Percentiles rank a stretch among this genome's conserved stretches.
Evolutionary conservation across 2,888 invertebrate species (phyloP).

Genomic region (Melipona beecheii): DNA sequence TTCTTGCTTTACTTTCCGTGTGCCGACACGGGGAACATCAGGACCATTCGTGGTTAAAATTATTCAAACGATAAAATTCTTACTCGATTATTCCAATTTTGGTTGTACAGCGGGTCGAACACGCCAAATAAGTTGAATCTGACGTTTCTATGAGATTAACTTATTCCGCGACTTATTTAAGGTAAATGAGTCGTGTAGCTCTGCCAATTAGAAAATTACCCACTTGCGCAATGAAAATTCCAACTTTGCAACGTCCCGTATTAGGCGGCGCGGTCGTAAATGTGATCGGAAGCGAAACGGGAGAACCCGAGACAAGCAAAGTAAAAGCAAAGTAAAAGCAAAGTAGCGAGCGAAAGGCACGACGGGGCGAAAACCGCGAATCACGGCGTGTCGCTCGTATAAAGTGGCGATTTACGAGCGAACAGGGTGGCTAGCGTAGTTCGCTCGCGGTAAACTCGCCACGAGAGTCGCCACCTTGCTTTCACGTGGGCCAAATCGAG

Average conservation of each 20-base stretch:
- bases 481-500: slow-evolving; percentile 79
- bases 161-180: too few species aligned
- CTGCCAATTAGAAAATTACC: neutral
- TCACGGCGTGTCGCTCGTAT: slow-evolving; percentile 72
- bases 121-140: too few species aligned
- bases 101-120: too few species aligned
- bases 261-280: neutral
- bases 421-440: slow-evolving; percentile 30
- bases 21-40: too few species aligned
- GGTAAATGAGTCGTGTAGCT: neutral
- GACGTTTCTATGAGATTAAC: too few species aligned
- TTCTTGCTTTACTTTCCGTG: too few species aligned
- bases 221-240: neutral
- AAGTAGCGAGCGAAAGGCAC: slow-evolving; percentile 23
- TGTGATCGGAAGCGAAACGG: neutral
- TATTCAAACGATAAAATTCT: too few species aligned
- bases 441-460: slow-evolving; percentile 34
- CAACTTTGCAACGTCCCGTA: too few species aligned
- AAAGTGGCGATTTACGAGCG: slow-evolving; percentile 78
- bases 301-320: neutral
- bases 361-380: slow-evolving; percentile 78
- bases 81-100: too few species aligned
- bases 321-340: neutral
- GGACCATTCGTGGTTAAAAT: too few species aligned
- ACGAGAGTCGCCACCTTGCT: slow-evolving; percentile 63